phyloP scores from a whole-genome alignment of 2,113 vertebrate species.

The Salvator merianae region DNA sequence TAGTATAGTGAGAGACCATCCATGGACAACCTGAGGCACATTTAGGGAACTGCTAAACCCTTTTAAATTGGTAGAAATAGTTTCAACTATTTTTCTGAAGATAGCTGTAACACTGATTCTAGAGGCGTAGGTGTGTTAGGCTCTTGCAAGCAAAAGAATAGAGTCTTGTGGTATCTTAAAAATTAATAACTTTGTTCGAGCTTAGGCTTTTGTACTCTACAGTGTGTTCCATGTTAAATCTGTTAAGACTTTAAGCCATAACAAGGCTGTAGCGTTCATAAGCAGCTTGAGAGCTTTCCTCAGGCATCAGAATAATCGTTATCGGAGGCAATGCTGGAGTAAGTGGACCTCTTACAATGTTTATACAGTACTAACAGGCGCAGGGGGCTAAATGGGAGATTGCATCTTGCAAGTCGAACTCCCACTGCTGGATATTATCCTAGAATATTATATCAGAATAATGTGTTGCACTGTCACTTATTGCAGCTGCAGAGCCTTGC shows the following conservation, averaged over 20 bases:
- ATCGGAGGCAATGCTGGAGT: neutral
- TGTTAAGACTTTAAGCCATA: too few species aligned
- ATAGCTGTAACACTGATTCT: neutral
- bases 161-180: too few species aligned
- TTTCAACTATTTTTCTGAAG: neutral
- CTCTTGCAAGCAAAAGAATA: too few species aligned
- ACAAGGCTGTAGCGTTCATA: too few species aligned
- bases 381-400: slow-evolving; percentile 3
- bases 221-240: too few species aligned
- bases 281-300: neutral
- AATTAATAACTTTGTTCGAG: too few species aligned
- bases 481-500: neutral
- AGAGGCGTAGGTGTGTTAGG: too few species aligned
- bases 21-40: neutral
- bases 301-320: too few species aligned
- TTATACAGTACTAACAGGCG: neutral
- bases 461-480: neutral
- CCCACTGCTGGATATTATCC: neutral
- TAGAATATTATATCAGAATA: neutral
- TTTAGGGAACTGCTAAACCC: neutral
- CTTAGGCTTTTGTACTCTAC: too few species aligned
- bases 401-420: neutral
- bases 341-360: neutral
- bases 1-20: too few species aligned
- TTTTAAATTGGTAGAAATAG: neutral